phyloP scores from a whole-genome alignment of 2,113 vertebrate genomes.

The Crotalus horridus region DNA sequence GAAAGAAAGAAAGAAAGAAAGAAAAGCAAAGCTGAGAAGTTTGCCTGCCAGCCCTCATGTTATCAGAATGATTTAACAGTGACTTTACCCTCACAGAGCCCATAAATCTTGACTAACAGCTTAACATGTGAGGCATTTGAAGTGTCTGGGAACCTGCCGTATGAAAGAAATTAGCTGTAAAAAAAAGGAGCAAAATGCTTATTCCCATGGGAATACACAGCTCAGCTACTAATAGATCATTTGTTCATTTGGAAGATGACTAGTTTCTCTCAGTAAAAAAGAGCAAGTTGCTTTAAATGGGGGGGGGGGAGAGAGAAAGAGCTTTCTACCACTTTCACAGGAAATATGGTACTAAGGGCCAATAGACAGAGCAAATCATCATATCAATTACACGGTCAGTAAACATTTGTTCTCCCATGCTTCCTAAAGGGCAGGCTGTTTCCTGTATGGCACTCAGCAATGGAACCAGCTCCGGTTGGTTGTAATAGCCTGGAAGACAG shows the following conservation, averaged over 20 bases:
- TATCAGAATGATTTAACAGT: constrained; percentile 69
- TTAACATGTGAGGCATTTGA: constrained; percentile 70
- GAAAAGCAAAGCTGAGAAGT: constrained; percentile 61
- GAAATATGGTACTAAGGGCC: constrained; percentile 83
- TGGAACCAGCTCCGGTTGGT: constrained; percentile 35
- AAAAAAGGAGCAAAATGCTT: constrained; percentile 70
- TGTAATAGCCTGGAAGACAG: constrained; percentile 39
- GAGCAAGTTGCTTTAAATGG: constrained; percentile 66
- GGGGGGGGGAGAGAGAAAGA: not conserved
- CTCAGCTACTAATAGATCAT: constrained; percentile 74
- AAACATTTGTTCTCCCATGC: constrained; percentile 84
- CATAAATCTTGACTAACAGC: constrained; percentile 75
- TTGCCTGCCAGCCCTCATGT: constrained; percentile 64
- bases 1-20: constrained; percentile 31
- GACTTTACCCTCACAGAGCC: constrained; percentile 67
- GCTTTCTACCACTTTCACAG: constrained; percentile 78
- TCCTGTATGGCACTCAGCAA: constrained; percentile 69
- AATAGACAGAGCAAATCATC: constrained; percentile 84
- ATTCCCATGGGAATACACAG: constrained; percentile 77
- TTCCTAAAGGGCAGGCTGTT: constrained; percentile 76
- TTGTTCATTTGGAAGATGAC: constrained; percentile 74
- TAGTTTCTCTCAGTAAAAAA: constrained; percentile 77
- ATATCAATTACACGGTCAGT: constrained; percentile 95
- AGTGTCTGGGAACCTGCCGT: constrained; percentile 85
- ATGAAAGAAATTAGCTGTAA: constrained; percentile 77